Base-by-base conservation (phyloP, 2,113 vertebrate genomes). In the Periophthalmodon schlosseri region DNA sequence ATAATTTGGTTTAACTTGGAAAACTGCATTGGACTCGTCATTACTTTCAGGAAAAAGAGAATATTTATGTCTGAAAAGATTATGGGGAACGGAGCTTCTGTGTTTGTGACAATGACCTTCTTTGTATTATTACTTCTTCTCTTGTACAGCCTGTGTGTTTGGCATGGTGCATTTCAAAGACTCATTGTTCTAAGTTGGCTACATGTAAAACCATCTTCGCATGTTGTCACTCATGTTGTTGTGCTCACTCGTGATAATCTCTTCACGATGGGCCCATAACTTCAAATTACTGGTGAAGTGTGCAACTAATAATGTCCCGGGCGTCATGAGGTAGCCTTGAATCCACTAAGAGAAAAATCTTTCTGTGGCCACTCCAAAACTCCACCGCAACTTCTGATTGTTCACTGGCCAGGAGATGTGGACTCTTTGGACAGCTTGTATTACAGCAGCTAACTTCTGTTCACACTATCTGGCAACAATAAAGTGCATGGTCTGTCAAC, bases 381-480 rank as follows among this genome's bases (percentile, higher is more conserved):
- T 54, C 71, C 72, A 77, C 56, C 76, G 82, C 88, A 87, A 61
- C 66, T 78, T 83, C 79, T 83, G 90, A 89, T 87, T 93, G 87
- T 93, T 94, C 72, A 88, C 81, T 71, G 93, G 90, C 91, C 87
- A 95, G 80, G 78, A 86, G 80, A 89, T 86, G 92, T 84, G 74
- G 70, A 83, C 60, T 60, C 2, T 87, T 82, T 73, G 91, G 91
- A 50, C 70, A 36, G 87, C 72, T 84, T 64, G 78, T 68, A 74
- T 86, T 87, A 87, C 76, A 75, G 74, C 64, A 78, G 75, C 80
- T 87, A 82, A 75, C 75, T 74, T 70, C 66, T 78, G 46, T 61
- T 61, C 23, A 44, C 23, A 15, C 23, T 28, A 16, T 28, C 64
- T 63, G 21, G 12, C 49, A 57, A 5, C 49, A 9, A 6, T 72